Evolutionary conservation across 92 coral and sea anemone genomes (phyloP).

Genomic region (Chrysogorgia sp.): DNA sequence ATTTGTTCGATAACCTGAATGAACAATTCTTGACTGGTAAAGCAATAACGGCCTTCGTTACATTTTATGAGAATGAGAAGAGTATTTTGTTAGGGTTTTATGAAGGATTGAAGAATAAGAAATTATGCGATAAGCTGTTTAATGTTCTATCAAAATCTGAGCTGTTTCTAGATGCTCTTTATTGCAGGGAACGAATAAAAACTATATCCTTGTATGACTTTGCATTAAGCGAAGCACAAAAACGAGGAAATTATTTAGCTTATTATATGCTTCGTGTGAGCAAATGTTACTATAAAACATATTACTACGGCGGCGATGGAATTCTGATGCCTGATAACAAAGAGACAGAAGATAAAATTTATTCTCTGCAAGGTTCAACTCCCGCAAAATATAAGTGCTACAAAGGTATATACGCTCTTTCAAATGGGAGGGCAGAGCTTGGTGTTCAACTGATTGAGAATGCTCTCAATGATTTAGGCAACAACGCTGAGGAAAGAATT

Average conservation of each 20-base stretch:
- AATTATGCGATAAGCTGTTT: background rate
- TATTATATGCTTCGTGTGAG: background rate
- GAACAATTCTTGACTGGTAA: constrained; percentile 42
- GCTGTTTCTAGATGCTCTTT: constrained; percentile 1
- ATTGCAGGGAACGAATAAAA: background rate
- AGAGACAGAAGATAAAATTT: background rate
- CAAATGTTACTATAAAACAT: too few relatives aligned
- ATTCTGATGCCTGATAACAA: background rate
- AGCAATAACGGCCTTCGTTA: constrained; percentile 17
- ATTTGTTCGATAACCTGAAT: constrained; percentile 13
- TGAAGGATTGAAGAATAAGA: background rate
- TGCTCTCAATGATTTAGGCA: background rate
- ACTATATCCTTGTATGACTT: constrained; percentile 5
- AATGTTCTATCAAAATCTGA: constrained; percentile 33
- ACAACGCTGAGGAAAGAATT: background rate
- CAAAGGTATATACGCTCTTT: constrained; percentile 12
- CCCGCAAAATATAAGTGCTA: constrained; percentile 40
- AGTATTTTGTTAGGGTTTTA: constrained; percentile 4
- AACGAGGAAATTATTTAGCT: background rate
- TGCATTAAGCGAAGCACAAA: constrained; percentile 16
- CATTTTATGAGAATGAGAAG: constrained; percentile 16
- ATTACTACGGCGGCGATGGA: too few relatives aligned
- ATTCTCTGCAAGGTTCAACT: background rate
- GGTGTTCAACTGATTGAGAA: constrained; percentile 8
- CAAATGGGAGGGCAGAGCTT: background rate